Percentiles rank a stretch among this genome's conserved stretches.
Conservation (phyloP, 92 coral and sea anemone species). For the Bergia sp. region DNA sequence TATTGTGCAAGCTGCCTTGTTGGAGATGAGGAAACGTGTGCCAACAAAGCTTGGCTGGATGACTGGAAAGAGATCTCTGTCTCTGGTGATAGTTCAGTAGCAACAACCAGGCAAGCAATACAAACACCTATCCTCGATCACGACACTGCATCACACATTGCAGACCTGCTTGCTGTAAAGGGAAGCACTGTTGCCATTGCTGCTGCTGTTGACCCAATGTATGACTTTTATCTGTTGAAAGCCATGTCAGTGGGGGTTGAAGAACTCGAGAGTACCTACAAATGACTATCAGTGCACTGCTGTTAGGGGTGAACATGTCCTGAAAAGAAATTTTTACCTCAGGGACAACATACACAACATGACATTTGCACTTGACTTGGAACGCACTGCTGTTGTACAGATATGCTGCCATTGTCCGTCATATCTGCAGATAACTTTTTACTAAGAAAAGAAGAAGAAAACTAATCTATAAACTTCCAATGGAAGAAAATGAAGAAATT, state of each 20-base stretch:
- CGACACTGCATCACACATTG: neutral
- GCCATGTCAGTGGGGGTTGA: slow-evolving; percentile 56
- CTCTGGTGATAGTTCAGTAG: slow-evolving; percentile 36
- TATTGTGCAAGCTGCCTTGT: slow-evolving; percentile 38
- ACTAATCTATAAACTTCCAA: slow-evolving; percentile 50
- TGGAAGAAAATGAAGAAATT: slow-evolving; percentile 56
- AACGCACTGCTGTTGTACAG: slow-evolving; percentile 42
- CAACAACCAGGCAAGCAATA: slow-evolving; percentile 52
- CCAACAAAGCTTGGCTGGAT: slow-evolving; percentile 52
- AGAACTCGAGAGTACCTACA: slow-evolving; percentile 49
- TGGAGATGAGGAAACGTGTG: slow-evolving; percentile 34
- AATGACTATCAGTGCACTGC: neutral
- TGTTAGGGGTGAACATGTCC: slow-evolving; percentile 37
- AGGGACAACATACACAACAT: slow-evolving; percentile 69
- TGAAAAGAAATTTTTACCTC: slow-evolving; percentile 58
- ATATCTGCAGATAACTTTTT: slow-evolving; percentile 46
- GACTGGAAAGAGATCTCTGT: slow-evolving; percentile 51
- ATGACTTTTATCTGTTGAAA: slow-evolving; percentile 59
- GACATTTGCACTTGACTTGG: slow-evolving; percentile 58
- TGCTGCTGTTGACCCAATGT: slow-evolving; percentile 54
- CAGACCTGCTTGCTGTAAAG: neutral
- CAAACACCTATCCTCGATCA: neutral
- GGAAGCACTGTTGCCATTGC: slow-evolving; percentile 61
- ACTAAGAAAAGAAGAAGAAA: slow-evolving; percentile 29
- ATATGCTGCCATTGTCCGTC: slow-evolving; percentile 64